Evolutionary conservation across 2,797 vertebrate genomes (phyloP), one percentile per base, ranked within the genome.

Genomic region (Zonotrichia albicollis): DNA sequence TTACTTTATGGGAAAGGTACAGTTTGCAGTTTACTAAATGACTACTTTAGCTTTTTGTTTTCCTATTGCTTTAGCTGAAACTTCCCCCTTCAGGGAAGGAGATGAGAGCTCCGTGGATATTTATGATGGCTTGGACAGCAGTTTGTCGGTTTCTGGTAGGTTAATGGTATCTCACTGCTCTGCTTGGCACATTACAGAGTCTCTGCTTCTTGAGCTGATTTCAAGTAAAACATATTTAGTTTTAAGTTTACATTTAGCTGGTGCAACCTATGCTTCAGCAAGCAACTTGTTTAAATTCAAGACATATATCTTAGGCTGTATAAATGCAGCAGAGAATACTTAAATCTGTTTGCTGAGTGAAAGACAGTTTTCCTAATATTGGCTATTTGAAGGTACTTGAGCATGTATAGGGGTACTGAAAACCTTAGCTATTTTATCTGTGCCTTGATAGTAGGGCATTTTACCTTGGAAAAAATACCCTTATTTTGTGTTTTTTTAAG

Each of bases 51-150:
- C 1, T 0, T 30, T 23, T 3, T 84, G 74, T 68, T 9, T 6
- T 16, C 18, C 48, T 9, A 25, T 46, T 70, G 36, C 46, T 64
- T 68, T 83, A 93, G 75, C 94, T 95, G 55, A 97, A 99, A 98
- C 95, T 72, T 98, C 98, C 64, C 97, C 97, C 75, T 96, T 97
- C 89, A 97, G 94, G 90, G 97, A 96, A 91, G 94, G 89, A 82
- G 97, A 97, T 92, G 99, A 99, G 94, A 98, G 98, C 72, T 99
- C 99, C 11, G 97, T 99, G 97, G 99, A 99, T 97, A 99, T 99
- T 96, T 99, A 99, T 16, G 99, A 98, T 91, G 99, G 97, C 42
- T 97, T 99, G 97, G 99, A 99, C 81, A 96, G 48, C 84, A 83
- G 93, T 86, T 76, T 90, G 86, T 51, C 68, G 25, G 77, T 90